Percentiles rank a stretch among this genome's conserved stretches.
Conservation (phyloP, 2,888 invertebrate genomes). For the Cephus pygmeus region DNA sequence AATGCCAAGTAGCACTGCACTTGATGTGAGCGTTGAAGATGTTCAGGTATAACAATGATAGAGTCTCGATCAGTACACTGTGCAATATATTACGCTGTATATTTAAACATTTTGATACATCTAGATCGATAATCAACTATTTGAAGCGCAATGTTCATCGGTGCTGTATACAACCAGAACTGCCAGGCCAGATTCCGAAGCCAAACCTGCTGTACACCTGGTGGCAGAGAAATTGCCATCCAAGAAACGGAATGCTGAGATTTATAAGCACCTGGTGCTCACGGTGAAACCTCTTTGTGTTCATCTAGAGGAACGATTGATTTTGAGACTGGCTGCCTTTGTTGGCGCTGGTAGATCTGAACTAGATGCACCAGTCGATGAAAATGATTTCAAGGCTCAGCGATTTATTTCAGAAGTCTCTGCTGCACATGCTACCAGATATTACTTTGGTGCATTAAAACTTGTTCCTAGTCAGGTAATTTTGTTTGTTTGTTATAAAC, state of each 20-base stretch:
- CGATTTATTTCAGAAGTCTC: constrained; percentile 83
- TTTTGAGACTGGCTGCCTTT: constrained; percentile 78
- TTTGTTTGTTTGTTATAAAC: neutral
- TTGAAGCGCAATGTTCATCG: constrained; percentile 87
- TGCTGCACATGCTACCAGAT: constrained; percentile 83
- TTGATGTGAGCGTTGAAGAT: constrained; percentile 80
- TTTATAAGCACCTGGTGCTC: constrained; percentile 87
- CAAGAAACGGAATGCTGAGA: constrained; percentile 80
- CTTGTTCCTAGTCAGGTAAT: constrained; percentile 80
- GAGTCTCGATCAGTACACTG: constrained; percentile 74
- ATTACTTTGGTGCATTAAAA: constrained; percentile 87
- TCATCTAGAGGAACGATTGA: constrained; percentile 86
- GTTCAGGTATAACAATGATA: constrained; percentile 76
- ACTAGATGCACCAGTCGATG: constrained; percentile 73
- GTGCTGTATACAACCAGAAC: constrained; percentile 79
- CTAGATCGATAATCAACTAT: constrained; percentile 72
- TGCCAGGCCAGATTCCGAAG: constrained; percentile 66
- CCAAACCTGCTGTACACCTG: constrained; percentile 82
- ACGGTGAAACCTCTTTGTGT: constrained; percentile 85
- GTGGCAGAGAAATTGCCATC: constrained; percentile 80
- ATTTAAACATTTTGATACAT: neutral
- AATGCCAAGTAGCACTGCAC: constrained; percentile 69
- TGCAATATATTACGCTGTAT: neutral
- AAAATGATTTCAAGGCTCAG: constrained; percentile 84
- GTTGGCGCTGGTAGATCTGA: constrained; percentile 70